Conservation (phyloP, 1,140 invertebrate species). For the honey bee (Apis mellifera) region DNA sequence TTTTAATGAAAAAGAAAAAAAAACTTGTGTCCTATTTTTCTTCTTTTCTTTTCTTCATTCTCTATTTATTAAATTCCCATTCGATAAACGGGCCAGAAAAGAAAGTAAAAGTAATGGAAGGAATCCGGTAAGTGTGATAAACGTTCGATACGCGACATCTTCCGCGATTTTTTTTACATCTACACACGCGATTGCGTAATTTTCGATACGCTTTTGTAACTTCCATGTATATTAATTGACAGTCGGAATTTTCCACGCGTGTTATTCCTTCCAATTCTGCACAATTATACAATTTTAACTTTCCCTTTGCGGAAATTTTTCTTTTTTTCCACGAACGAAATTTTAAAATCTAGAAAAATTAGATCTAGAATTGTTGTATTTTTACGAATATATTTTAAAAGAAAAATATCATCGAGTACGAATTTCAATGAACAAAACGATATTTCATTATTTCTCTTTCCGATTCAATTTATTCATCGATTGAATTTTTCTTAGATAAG, state of each 20-base stretch:
- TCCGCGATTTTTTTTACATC: not conserved
- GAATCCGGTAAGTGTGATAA: conserved; percentile 20
- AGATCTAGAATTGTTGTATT: not conserved
- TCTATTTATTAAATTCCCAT: not conserved
- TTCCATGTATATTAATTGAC: not conserved
- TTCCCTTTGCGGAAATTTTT: not conserved
- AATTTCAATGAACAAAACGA: no score
- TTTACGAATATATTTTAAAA: no score
- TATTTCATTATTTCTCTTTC: not conserved
- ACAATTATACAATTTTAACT: not conserved
- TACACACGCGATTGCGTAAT: not conserved
- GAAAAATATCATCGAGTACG: no score
- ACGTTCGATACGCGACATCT: not conserved
- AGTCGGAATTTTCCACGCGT: not conserved
- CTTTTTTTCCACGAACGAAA: not conserved
- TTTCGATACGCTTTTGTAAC: not conserved
- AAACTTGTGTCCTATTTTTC: conserved; percentile 2
- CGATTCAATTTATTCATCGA: not conserved
- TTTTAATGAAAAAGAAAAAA: conserved; percentile 59
- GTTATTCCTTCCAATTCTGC: not conserved
- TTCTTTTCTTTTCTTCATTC: not conserved
- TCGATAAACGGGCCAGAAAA: not conserved
- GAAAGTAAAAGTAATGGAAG: conserved; percentile 6
- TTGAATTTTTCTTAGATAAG: not conserved
- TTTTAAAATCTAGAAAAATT: not conserved